Evolutionary conservation across 2,113 vertebrate species (phyloP).

Genomic region (Crocuta crocuta): DNA sequence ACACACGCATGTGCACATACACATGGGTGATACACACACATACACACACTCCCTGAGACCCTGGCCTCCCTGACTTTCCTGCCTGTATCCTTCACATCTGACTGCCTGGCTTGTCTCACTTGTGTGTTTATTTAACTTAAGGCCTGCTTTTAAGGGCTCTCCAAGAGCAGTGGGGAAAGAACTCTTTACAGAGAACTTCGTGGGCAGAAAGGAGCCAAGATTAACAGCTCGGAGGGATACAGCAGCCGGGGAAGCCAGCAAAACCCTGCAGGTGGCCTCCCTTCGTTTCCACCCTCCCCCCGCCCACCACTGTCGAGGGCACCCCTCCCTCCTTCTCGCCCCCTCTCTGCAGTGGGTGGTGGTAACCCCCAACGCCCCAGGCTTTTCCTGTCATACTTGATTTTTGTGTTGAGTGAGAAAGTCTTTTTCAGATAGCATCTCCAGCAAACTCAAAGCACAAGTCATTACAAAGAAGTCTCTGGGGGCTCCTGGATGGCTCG

Average conservation of each 20-base stretch:
- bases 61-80: background rate
- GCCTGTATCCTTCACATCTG: background rate
- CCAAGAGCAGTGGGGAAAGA: background rate
- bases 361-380: background rate
- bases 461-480: background rate
- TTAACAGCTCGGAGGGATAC: background rate
- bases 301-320: background rate
- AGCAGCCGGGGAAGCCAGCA: background rate
- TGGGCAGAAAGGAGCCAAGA: conserved; percentile 42
- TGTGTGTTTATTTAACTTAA: conserved; percentile 55
- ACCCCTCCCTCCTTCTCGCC: background rate
- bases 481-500: background rate
- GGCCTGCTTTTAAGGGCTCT: background rate
- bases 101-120: background rate
- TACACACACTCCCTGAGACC: background rate
- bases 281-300: background rate
- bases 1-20: background rate
- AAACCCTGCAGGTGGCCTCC: background rate
- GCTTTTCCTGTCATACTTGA: conserved; percentile 53
- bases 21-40: background rate
- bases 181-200: background rate
- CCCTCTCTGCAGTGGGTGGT: background rate
- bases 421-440: conserved; percentile 30
- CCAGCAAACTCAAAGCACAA: background rate
- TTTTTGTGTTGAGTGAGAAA: conserved; percentile 51